These are phyloP conservation scores for Fundulus diaphanus DNA, from an alignment of 2,797 vertebrate species.

Conservation along the genomic window DNA sequence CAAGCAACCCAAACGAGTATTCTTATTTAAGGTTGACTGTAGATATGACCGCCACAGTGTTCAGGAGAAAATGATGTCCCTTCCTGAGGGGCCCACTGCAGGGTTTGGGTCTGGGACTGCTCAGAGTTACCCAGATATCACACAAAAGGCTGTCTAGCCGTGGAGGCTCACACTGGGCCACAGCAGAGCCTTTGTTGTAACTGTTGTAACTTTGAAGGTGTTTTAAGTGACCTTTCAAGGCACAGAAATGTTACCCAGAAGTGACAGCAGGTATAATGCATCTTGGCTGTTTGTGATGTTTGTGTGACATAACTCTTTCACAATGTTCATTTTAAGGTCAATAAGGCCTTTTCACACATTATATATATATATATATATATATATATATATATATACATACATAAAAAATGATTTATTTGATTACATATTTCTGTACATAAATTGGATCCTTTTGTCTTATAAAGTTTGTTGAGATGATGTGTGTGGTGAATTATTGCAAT, in stretches of 20 bases:
- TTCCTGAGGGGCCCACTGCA: slow-evolving; percentile 7
- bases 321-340: not conserved
- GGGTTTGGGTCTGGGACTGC: not conserved
- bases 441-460: too few species aligned
- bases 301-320: not conserved
- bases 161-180: not conserved
- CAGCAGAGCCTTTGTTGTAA: too few species aligned
- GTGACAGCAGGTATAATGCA: not conserved
- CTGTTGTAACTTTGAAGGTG: not conserved
- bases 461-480: too few species aligned
- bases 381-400: too few species aligned
- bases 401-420: too few species aligned
- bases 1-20: slow-evolving; percentile 9
- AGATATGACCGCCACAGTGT: not conserved
- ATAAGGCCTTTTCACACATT: too few species aligned
- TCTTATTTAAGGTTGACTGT: slow-evolving; percentile 22
- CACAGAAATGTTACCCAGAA: not conserved
- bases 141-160: too few species aligned
- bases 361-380: too few species aligned
- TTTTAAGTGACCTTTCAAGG: not conserved
- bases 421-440: too few species aligned
- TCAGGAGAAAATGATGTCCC: not conserved
- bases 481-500: too few species aligned
- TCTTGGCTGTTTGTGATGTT: not conserved
- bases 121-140: not conserved